Percentiles rank a stretch among this genome's conserved stretches.
Evolutionary conservation across 2,113 vertebrate species (phyloP).

Genomic region (Lepisosteus oculatus): DNA sequence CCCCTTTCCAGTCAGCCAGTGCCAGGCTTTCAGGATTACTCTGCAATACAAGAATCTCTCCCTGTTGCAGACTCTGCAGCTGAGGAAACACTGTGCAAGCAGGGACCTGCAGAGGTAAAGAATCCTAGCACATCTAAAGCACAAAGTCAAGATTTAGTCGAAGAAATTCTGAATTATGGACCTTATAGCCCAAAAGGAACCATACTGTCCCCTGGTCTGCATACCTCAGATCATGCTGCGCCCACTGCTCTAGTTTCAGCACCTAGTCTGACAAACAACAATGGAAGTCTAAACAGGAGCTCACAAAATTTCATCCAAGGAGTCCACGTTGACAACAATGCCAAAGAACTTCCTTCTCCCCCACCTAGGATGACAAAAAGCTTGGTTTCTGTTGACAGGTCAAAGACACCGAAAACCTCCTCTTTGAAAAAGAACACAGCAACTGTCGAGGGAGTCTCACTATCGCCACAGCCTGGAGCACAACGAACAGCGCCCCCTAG

Average conservation of each 20-base stretch:
- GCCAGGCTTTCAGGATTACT: background rate
- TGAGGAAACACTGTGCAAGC: constrained; percentile 4
- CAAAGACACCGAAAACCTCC: constrained; percentile 16
- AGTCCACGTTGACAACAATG: background rate
- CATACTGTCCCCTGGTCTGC: background rate
- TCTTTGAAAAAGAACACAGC: constrained; percentile 20
- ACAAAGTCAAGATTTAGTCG: constrained; percentile 2
- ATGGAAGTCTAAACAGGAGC: background rate
- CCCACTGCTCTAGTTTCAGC: background rate
- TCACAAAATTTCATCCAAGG: background rate
- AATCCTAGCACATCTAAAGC: background rate
- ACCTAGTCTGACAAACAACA: background rate
- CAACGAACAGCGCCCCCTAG: constrained; percentile 5
- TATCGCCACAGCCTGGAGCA: background rate
- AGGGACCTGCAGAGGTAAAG: constrained; percentile 23
- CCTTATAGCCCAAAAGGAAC: background rate
- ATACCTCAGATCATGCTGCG: background rate
- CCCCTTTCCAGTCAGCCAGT: background rate
- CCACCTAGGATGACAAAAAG: background rate
- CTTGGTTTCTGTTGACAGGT: background rate
- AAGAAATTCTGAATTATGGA: constrained; percentile 7
- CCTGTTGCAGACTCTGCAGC: background rate
- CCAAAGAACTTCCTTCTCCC: constrained; percentile 2
- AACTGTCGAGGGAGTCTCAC: background rate
- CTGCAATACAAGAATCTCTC: background rate